Evolutionary conservation across 2,113 vertebrate species (phyloP).

Genomic region (Mus musculus): GRCm39 chr4:36188501-36189000

Average conservation of each 20-base stretch:
- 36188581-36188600: neutral
- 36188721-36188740: neutral
- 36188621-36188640: neutral
- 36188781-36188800: neutral
- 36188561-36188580: neutral
- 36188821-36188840: slow-evolving; percentile 10
- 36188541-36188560: neutral
- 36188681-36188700: neutral
- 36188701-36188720: neutral
- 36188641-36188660: neutral
- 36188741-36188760: neutral
- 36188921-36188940: neutral
- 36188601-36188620: neutral
- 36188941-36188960: neutral
- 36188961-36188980: no score
- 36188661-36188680: neutral
- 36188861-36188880: neutral
- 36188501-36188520: neutral
- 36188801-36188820: neutral
- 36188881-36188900: neutral
- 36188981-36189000: neutral
- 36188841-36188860: neutral
- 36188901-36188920: neutral
- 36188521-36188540: neutral
- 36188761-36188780: slow-evolving; percentile 28